Evolutionary conservation across 2,797 vertebrate species (phyloP).

Genomic region (Pygocentrus nattereri): DNA sequence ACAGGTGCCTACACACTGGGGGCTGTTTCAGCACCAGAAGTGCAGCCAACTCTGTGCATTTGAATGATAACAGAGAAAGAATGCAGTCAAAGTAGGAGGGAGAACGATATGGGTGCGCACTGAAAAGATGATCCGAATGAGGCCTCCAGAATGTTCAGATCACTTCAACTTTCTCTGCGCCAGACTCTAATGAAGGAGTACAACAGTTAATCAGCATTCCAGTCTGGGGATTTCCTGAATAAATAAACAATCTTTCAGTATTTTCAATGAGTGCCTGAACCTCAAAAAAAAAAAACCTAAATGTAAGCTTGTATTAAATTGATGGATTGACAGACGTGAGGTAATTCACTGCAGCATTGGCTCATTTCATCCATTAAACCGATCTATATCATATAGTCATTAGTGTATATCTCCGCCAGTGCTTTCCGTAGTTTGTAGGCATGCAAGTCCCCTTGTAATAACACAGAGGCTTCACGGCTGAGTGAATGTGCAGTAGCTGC

Average conservation of each 20-base stretch:
- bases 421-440: slow-evolving; percentile 19
- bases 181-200: not conserved
- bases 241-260: slow-evolving; percentile 13
- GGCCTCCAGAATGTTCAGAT: slow-evolving; percentile 8
- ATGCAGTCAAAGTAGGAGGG: slow-evolving; percentile 1
- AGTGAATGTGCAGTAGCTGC: slow-evolving; percentile 49
- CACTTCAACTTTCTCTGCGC: not conserved
- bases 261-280: not conserved
- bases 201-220: not conserved
- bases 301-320: not conserved
- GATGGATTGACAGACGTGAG: not conserved
- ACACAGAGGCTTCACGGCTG: slow-evolving; percentile 45
- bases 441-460: slow-evolving; percentile 36
- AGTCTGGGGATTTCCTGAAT: not conserved
- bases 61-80: slow-evolving; percentile 8
- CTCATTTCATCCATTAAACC: not conserved
- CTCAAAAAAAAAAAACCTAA: not conserved
- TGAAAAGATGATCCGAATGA: slow-evolving; percentile 6
- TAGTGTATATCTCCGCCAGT: slow-evolving; percentile 12
- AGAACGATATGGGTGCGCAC: not conserved
- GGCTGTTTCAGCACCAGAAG: slow-evolving; percentile 7
- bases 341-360: not conserved
- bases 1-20: slow-evolving; percentile 17
- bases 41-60: slow-evolving; percentile 4
- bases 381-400: slow-evolving; percentile 1